Conservation (phyloP, 2,113 vertebrate genomes). For the Rostratula benghalensis region DNA sequence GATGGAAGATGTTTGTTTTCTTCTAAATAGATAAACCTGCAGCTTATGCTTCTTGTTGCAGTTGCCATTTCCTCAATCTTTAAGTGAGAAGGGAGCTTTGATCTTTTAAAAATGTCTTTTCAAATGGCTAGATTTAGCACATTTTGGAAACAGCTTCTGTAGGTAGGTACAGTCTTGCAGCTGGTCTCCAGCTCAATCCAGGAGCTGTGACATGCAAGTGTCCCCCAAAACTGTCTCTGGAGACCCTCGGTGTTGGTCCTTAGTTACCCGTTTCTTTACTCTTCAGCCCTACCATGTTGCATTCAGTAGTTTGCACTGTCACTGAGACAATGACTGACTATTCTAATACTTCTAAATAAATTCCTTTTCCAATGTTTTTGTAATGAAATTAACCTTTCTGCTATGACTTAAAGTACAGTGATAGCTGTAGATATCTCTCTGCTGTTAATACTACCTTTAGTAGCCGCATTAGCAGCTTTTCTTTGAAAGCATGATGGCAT, state of each 20-base stretch:
- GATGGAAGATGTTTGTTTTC: neutral
- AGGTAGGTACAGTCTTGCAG: neutral
- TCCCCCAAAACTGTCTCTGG: neutral
- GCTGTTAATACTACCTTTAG: neutral
- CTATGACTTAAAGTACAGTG: neutral
- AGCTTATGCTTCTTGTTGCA: neutral
- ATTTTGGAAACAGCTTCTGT: neutral
- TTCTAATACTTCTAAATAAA: neutral
- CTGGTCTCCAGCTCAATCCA: neutral
- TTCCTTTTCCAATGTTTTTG: neutral
- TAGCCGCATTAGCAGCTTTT: neutral
- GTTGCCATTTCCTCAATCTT: neutral
- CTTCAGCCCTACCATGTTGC: fast-evolving
- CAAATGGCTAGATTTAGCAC: neutral
- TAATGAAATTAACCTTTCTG: neutral
- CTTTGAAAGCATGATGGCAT: neutral
- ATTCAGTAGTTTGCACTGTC: neutral
- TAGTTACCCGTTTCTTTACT: neutral
- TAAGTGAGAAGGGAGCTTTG: neutral
- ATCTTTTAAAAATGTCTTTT: neutral
- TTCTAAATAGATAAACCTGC: neutral
- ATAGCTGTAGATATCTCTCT: neutral
- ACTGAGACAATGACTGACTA: neutral
- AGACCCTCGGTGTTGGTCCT: neutral
- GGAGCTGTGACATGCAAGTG: neutral